phyloP scores from a whole-genome alignment of 2,888 invertebrate genomes.

The Carabus problematicus region DNA sequence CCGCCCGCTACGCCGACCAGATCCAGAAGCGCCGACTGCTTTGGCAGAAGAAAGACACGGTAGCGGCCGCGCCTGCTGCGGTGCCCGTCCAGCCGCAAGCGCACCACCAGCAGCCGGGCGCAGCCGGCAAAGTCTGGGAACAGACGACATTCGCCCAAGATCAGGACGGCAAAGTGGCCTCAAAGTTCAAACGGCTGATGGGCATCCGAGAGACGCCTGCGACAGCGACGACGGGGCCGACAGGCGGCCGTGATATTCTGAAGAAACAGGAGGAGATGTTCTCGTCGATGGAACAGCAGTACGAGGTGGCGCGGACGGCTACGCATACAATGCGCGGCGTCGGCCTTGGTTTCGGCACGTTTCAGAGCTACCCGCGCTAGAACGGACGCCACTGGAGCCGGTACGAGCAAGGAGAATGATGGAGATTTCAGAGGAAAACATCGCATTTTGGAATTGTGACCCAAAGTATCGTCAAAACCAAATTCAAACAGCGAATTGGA shows the following conservation, averaged over 20 bases:
- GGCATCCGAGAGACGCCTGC: conserved; percentile 74
- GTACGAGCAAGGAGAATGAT: no score
- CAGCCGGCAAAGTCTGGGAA: conserved; percentile 71
- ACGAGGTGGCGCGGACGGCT: conserved; percentile 92
- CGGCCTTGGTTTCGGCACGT: conserved; percentile 77
- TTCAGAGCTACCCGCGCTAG: conserved; percentile 45
- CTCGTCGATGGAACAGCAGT: conserved; percentile 92
- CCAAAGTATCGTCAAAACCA: no score
- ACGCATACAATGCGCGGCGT: conserved; percentile 95
- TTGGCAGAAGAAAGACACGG: conserved; percentile 79
- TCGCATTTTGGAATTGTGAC: no score
- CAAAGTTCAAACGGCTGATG: conserved; percentile 96
- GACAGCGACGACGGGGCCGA: conserved; percentile 47
- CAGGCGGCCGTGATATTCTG: conserved; percentile 64
- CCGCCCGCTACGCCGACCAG: conserved; percentile 85
- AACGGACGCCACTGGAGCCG: no score
- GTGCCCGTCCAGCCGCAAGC: conserved; percentile 53
- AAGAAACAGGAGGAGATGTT: conserved; percentile 88
- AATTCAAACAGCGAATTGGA: no score
- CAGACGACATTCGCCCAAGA: conserved; percentile 89
- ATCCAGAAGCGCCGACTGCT: conserved; percentile 90
- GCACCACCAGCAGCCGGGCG: conserved; percentile 49
- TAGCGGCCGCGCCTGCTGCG: conserved; percentile 49
- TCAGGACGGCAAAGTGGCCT: conserved; percentile 88
- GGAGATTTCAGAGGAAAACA: no score